Conservation (phyloP, 1,140 invertebrate species). For the Triops longicaudatus region DNA sequence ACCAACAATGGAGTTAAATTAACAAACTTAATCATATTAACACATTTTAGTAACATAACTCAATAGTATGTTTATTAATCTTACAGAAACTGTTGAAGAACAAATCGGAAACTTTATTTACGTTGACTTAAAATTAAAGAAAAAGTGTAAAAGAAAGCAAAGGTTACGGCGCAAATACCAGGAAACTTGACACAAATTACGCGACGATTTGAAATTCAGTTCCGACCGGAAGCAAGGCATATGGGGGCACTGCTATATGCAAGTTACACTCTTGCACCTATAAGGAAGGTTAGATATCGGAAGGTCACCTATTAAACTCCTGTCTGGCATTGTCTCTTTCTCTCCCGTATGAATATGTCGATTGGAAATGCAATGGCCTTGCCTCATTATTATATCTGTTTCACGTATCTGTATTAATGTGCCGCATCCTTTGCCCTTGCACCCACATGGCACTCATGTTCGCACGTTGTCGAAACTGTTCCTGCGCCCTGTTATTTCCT, state of each 20-base stretch:
- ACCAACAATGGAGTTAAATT: too few species aligned
- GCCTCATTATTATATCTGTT: not conserved
- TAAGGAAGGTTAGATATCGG: not conserved
- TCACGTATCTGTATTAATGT: not conserved
- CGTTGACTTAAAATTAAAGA: too few species aligned
- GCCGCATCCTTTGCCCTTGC: not conserved
- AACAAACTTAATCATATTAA: too few species aligned
- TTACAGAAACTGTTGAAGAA: too few species aligned
- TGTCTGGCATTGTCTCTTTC: not conserved
- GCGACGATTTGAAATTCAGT: not conserved
- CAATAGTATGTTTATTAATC: too few species aligned
- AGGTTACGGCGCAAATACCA: not conserved
- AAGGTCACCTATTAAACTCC: not conserved
- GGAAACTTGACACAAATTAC: not conserved
- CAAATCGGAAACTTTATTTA: too few species aligned
- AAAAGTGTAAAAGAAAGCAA: too few species aligned
- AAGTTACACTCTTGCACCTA: not conserved
- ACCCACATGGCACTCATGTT: not conserved
- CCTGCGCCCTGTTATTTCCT: too few species aligned
- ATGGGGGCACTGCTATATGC: not conserved
- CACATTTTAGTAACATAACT: too few species aligned
- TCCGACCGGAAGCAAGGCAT: not conserved
- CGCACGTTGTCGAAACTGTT: not conserved
- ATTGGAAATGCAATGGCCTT: not conserved
- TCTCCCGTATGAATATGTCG: not conserved